Evolutionary conservation across 2,797 vertebrate species (phyloP), one percentile per base, ranked within the genome.

Genomic region (Sebastes oblongus): DNA sequence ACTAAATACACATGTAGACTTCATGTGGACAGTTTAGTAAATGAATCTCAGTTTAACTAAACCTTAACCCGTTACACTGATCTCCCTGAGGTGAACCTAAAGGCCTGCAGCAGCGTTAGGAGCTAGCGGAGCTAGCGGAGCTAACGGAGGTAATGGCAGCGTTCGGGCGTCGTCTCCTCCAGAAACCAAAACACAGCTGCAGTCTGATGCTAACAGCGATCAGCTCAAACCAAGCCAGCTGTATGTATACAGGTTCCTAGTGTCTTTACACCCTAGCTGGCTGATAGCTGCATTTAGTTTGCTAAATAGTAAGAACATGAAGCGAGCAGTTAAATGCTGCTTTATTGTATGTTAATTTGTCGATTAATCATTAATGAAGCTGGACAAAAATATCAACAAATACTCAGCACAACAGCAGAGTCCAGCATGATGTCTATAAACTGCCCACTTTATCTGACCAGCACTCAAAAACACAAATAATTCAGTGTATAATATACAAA

Each of bases 91-190:
- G 54, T 36, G 27, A 82, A 39, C 30, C 39, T 13, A 5, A 12
- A 59, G 90, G 89, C 91, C 91, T 69, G 72, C n/a, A 18, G 67
- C 54, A 64, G 60, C 55, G 69, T 34, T 42, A 22, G n/a, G 16
- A 25, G 55, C 65, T 78, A 90, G 1, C 30, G 30, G 30, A 32
- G 29, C 86, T 81, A 75, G 29, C 58, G 34, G n/a, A 22, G 74
- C 76, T 84, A 34, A 29, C 58, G 34, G n/a, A 22, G 74, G 72
- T 84, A 34, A 36, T 71, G 89, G 88, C 84, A 89, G 30, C 81
- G 72, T 34, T 70, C 91, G 93, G 93, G 94, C 92, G 91, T 93
- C 92, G 93, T 92, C 93, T 90, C 84, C 84, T 69, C 14, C 25
- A 66, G 62, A 71, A 82, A 7, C 50, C 66, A n/a, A 59, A 83